A percentile compares a stretch with the other conserved stretches of the same genome.
phyloP scores from a whole-genome alignment of 2,113 vertebrate genomes.

The Talpa occidentalis region DNA sequence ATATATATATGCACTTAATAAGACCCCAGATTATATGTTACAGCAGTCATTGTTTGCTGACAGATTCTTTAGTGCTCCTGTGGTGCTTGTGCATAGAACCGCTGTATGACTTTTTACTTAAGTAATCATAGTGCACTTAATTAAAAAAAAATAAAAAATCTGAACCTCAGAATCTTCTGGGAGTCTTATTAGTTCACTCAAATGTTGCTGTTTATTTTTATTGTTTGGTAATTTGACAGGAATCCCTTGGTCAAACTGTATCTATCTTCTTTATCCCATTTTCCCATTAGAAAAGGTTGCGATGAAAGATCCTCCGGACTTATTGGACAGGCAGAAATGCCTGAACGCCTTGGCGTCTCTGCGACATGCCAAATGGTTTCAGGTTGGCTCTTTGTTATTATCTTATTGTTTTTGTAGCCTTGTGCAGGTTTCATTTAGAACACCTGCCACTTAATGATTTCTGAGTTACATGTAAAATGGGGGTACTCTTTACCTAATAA shows the following conservation, averaged over 20 bases:
- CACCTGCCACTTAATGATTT: constrained; percentile 78
- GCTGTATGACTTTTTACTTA: constrained; percentile 83
- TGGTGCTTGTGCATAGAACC: constrained; percentile 83
- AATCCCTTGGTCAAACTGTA: constrained; percentile 90
- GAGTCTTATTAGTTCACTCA: constrained; percentile 88
- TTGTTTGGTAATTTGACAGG: constrained; percentile 85
- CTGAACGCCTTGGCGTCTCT: constrained; percentile 99
- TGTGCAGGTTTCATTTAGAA: constrained; percentile 85
- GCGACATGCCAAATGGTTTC: constrained; percentile 99
- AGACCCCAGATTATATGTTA: constrained; percentile 87
- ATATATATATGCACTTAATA: too few relatives aligned
- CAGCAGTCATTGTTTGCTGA: constrained; percentile 82
- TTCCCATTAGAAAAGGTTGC: constrained; percentile 97
- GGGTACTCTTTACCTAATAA: not conserved
- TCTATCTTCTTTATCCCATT: constrained; percentile 92
- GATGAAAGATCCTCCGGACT: constrained; percentile 97
- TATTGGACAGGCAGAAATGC: constrained; percentile 99
- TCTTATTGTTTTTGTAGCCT: constrained; percentile 94
- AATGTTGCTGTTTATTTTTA: constrained; percentile 84
- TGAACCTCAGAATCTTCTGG: constrained; percentile 82
- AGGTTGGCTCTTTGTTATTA: constrained; percentile 98
- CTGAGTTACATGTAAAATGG: constrained; percentile 53
- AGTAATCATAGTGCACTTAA: constrained; percentile 84
- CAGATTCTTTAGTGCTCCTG: constrained; percentile 82
- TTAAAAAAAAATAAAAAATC: constrained; percentile 62